Evolutionary conservation across 1,140 invertebrate species (phyloP).

Genomic region (Mycetomoellerius zeteki): DNA sequence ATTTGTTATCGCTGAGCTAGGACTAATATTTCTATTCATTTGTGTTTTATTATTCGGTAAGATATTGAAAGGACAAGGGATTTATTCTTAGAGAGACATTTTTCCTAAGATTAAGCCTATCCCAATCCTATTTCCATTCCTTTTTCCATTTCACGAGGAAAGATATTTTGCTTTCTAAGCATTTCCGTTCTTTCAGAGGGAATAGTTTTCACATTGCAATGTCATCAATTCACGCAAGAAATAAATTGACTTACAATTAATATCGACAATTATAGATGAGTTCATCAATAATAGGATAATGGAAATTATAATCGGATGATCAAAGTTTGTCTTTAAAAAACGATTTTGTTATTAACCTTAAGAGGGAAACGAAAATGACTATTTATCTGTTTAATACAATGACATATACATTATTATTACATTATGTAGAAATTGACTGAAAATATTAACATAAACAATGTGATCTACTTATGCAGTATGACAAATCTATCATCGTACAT

Average conservation of each 20-base stretch:
- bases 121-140: slow-evolving; percentile 11
- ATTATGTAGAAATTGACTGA: slow-evolving; percentile 6
- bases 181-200: not conserved
- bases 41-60: not conserved
- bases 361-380: not conserved
- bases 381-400: slow-evolving; percentile 9
- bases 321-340: not conserved
- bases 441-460: slow-evolving; percentile 3
- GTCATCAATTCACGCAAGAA: slow-evolving; percentile 15
- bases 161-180: slow-evolving; percentile 47
- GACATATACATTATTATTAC: slow-evolving; percentile 26
- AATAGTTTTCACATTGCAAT: slow-evolving; percentile 36
- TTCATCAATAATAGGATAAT: not conserved
- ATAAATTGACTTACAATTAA: slow-evolving; percentile 6
- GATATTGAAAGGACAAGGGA: not conserved
- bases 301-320: not conserved
- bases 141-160: not conserved
- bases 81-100: slow-evolving; percentile 27
- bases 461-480: not conserved
- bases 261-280: not conserved
- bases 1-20: not conserved
- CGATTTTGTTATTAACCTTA: not conserved
- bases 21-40: not conserved
- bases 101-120: slow-evolving; percentile 43
- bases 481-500: slow-evolving; percentile 14